Conservation (phyloP, 2,113 vertebrate genomes). For the Lonchura striata region DNA sequence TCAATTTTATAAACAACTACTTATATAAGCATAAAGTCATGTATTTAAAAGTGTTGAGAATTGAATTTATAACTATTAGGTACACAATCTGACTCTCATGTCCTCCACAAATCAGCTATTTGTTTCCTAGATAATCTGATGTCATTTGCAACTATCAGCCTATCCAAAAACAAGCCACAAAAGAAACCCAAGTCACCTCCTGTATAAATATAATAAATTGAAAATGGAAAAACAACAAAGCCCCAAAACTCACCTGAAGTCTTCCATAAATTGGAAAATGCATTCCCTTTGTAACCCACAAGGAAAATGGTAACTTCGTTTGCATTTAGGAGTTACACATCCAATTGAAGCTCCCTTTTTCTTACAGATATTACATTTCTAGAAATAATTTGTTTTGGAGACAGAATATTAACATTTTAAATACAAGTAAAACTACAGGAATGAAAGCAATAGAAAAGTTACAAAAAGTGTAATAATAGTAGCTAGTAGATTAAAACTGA, state of each 20-base stretch:
- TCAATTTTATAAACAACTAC: background rate
- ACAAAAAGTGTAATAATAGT: background rate
- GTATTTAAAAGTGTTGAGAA: background rate
- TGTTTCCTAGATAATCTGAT: background rate
- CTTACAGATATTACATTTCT: constrained; percentile 87
- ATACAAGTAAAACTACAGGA: background rate
- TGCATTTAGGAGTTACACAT: constrained; percentile 84
- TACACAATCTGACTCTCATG: background rate
- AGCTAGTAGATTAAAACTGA: background rate
- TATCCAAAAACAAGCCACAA: background rate
- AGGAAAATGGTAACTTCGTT: constrained; percentile 88
- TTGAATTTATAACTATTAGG: background rate
- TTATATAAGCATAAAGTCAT: background rate
- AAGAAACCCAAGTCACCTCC: background rate
- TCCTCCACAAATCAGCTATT: background rate
- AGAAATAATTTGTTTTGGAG: constrained; percentile 10
- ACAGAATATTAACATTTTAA: background rate
- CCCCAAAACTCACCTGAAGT: constrained; percentile 84
- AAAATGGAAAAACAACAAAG: background rate
- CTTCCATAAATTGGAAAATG: constrained; percentile 88
- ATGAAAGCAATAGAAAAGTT: background rate
- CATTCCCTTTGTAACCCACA: constrained; percentile 84
- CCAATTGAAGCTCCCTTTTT: constrained; percentile 90
- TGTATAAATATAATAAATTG: background rate
- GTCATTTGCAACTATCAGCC: background rate